Evolutionary conservation across 2,888 invertebrate genomes (phyloP), one percentile per base, ranked within the genome.

Genomic region (Neelides folsomi): DNA sequence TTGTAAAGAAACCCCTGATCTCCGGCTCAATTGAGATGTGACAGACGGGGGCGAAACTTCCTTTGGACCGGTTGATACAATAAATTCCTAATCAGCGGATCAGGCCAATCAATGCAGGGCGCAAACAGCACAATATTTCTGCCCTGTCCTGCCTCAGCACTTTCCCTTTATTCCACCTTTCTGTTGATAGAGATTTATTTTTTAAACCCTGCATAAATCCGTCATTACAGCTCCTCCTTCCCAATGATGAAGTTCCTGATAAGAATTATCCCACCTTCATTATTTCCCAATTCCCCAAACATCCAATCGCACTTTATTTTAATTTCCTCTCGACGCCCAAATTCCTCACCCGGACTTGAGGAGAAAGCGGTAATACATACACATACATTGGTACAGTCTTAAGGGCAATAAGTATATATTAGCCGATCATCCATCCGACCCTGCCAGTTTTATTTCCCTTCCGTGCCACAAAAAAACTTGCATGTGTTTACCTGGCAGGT

Each of bases 31-130:
- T 60, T 60, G 56, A 58, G 59, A 59, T 59, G 58, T 59, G 63
- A 59, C 59, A 57, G 58, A 55, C 51, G 44, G 51, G 53, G 49
- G 49, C 45, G 47, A 53, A 54, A 56, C 52, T 55, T 58, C 54
- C 51, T 46, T 51, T 47, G 48, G 47, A 54, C 52, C 47, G 56
- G 59, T 61, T 63, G 59, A 59, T 61, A 58, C 63, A 63, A 63
- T 63, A 63, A 63, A 61, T 61, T 61, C 59, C 56, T 63, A 63
- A 61, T 61, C 61, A 59, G 57, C 45, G 55, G 57, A 60, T 61
- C 58, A 43, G 45, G 44, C 12, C 37, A 15, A 46, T 47, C 4
- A 37, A n/a, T 13, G 15, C 19, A 7, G 2, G n/a, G 7, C 34
- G n/a, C 38, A 53, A 50, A 50, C 46, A 45, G 34, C 12, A 18